Evolutionary conservation across 2,113 vertebrate species (phyloP).

Genomic region (Eulemur rufifrons): DNA sequence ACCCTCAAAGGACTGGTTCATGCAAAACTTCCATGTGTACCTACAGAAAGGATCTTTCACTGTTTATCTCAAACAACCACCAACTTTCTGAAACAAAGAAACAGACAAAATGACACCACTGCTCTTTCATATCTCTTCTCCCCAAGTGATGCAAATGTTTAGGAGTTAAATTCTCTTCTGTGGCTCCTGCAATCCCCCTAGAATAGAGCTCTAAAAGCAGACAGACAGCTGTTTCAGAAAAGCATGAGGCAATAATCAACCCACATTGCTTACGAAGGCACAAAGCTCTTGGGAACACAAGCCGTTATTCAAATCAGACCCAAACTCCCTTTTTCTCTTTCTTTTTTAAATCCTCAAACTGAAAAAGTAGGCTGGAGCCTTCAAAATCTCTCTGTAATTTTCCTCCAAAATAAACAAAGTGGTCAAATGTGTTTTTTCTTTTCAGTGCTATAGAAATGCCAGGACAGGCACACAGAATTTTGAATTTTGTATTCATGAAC

Average conservation of each 20-base stretch:
- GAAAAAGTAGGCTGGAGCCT: constrained; percentile 63
- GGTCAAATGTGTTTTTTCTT: neutral
- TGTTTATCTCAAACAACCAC: neutral
- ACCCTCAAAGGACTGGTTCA: neutral
- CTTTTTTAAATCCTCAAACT: constrained; percentile 21
- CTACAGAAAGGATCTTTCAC: neutral
- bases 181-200: constrained; percentile 34
- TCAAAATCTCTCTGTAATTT: constrained; percentile 48
- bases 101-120: neutral
- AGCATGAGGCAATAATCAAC: constrained; percentile 69
- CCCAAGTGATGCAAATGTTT: neutral
- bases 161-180: constrained; percentile 70
- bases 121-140: neutral
- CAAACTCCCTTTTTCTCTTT: constrained; percentile 4
- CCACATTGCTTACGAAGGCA: constrained; percentile 76
- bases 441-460: neutral
- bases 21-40: neutral
- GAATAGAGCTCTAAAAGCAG: constrained; percentile 78
- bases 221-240: constrained; percentile 74
- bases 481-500: constrained; percentile 8
- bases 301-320: constrained; percentile 54
- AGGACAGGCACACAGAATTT: constrained; percentile 6
- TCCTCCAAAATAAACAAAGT: constrained; percentile 16
- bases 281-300: constrained; percentile 66
- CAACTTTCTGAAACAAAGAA: neutral